Percentiles rank a stretch among this genome's conserved stretches.
These are phyloP conservation scores for Dunckerocampus dactyliophorus DNA, from an alignment of 2,113 vertebrate species.

Conservation along the genomic window DNA sequence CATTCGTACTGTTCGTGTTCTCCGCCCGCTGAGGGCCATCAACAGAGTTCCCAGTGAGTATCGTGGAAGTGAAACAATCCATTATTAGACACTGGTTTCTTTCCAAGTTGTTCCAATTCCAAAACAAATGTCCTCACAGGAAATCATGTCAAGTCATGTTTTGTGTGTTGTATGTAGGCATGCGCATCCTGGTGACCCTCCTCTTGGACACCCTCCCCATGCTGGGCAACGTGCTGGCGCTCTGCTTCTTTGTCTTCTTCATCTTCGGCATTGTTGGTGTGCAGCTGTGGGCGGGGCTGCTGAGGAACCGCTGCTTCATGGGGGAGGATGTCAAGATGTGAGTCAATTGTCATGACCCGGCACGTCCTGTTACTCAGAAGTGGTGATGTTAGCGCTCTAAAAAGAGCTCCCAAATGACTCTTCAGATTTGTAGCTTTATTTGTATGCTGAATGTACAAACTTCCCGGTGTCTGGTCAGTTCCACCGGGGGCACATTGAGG, in stretches of 20 bases:
- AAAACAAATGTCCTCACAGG: too few relatives aligned
- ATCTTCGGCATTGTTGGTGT: conserved; percentile 94
- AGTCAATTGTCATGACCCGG: conserved; percentile 50
- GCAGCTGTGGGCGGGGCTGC: conserved; percentile 93
- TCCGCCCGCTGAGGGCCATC: conserved; percentile 94
- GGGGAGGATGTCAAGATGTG: conserved; percentile 82
- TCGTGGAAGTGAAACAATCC: too few relatives aligned
- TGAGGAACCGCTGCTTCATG: conserved; percentile 92
- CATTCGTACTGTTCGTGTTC: conserved; percentile 92
- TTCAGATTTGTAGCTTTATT: too few relatives aligned
- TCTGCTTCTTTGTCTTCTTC: conserved; percentile 98
- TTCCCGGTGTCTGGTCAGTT: too few relatives aligned
- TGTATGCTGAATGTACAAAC: too few relatives aligned
- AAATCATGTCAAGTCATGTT: conserved; percentile 1
- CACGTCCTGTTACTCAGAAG: too few relatives aligned
- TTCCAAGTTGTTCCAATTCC: too few relatives aligned
- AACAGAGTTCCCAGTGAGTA: conserved; percentile 97
- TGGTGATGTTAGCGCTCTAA: too few relatives aligned
- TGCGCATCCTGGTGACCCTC: conserved; percentile 93
- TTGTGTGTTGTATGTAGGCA: conserved; percentile 72
- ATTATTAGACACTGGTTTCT: neutral
- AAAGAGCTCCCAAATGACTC: too few relatives aligned
- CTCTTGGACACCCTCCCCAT: conserved; percentile 95
- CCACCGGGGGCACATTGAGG: too few relatives aligned
- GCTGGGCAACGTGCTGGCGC: conserved; percentile 91